Base-by-base conservation (phyloP, 2,113 vertebrate genomes). In the Anseranas semipalmata region DNA sequence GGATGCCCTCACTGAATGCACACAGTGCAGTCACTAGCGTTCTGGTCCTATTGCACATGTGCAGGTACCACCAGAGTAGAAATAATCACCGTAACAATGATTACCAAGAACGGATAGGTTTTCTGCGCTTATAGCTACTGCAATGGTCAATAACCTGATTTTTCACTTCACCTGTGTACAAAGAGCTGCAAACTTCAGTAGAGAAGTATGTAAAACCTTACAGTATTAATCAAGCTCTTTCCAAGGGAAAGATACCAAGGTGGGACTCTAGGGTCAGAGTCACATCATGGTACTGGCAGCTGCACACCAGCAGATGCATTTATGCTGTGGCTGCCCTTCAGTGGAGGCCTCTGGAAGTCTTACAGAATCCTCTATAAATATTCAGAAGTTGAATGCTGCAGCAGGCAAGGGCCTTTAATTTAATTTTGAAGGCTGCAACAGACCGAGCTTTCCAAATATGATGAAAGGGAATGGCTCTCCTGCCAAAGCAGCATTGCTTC, bases 371-470 rank as follows among this genome's bases (percentile, higher is more conserved):
- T 3, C 56, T 43, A 90, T 92, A 82, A 84, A 96, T 93, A 96
- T 93, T 91, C 91, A 95, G 37, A 84, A 21, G 70, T 24, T 53
- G 56, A 87, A 53, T 19, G 39, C 63, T 90, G 72, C 85, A 78
- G 85, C 86, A 88, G 89, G 71, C 76, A 91, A 32, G 87, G 59
- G 91, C 27, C 74, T 71, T 56, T 95, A 83, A 89, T 83, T 91
- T 75, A 70, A 95, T 96, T 94, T 39, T 59, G 85, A 81, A 83
- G 50, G 60, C 89, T 92, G 89, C 78, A 85, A 37, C 63, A 89
- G 77, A 62, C 39, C 0, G 7, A 85, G 68, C 67, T 90, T 82
- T 90, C 79, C 67, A 59, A 67, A 35, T 39, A 24, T 6, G 48
- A 78, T 59, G 63, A 85, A 65, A 78, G 39, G 53, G 46, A 58